A percentile compares a stretch with the other conserved stretches of the same genome.
These are phyloP conservation scores for Intellagama lesueurii DNA, from an alignment of 2,797 vertebrate genomes.

Conservation along the genomic window DNA sequence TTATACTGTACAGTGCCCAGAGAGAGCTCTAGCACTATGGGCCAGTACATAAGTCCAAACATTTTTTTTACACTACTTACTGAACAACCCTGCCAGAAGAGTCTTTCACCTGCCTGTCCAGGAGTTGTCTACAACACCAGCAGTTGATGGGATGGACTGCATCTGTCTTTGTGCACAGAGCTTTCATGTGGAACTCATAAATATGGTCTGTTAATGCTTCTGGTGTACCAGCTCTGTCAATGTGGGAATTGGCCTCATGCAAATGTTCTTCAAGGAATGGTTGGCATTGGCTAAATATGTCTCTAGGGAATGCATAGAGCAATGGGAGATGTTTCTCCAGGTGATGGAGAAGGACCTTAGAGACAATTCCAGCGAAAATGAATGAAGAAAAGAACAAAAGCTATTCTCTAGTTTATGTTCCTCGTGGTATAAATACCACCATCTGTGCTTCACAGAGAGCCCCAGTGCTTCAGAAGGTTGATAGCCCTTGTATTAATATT, in stretches of 20 bases:
- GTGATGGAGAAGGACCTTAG: conserved; percentile 61
- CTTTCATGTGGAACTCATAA: conserved; percentile 62
- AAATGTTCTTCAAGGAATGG: conserved; percentile 53
- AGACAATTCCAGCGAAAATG: conserved; percentile 45
- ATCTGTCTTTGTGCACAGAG: conserved; percentile 48
- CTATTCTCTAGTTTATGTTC: conserved; percentile 29
- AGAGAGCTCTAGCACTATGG: too few species aligned
- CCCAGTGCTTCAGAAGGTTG: conserved; percentile 47
- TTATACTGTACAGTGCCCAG: too few species aligned
- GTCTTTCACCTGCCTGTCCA: conserved; percentile 52
- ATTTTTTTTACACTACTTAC: too few species aligned
- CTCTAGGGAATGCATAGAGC: conserved; percentile 53
- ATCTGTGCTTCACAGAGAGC: conserved; percentile 47
- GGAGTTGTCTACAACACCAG: conserved; percentile 60
- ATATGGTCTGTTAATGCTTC: not conserved
- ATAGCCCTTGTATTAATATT: conserved; percentile 56
- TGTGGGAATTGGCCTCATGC: not conserved
- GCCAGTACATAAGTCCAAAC: too few species aligned
- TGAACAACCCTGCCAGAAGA: not conserved
- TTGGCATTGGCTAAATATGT: conserved; percentile 60
- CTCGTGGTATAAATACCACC: conserved; percentile 50
- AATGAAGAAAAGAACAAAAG: conserved; percentile 49
- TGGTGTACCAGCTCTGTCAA: not conserved
- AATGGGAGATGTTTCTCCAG: conserved; percentile 70
- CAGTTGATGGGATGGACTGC: not conserved